phyloP scores from a whole-genome alignment of 2,797 vertebrate genomes.

The Heteromormyrus szaboi region DNA sequence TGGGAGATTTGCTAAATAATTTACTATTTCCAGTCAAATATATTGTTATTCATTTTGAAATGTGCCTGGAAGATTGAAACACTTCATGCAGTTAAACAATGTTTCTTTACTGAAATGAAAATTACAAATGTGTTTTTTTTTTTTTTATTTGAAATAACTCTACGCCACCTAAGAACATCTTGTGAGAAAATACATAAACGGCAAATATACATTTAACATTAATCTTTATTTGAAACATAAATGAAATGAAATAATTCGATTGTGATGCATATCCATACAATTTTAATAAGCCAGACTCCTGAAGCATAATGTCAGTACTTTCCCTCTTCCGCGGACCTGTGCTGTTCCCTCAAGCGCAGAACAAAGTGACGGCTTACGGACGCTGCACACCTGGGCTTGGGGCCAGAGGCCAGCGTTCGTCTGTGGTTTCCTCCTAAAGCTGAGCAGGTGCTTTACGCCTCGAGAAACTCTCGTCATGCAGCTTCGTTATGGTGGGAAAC shows the following conservation, averaged over 20 bases:
- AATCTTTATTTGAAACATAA: neutral
- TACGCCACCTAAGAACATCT: neutral
- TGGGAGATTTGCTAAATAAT: neutral
- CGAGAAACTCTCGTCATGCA: neutral
- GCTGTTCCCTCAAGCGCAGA: neutral
- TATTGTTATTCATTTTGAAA: neutral
- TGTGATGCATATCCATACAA: neutral
- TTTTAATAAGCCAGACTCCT: neutral
- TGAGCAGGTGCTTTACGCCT: neutral
- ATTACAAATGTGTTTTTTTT: neutral
- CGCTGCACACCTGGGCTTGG: neutral
- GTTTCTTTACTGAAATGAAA: neutral
- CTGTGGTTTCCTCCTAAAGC: neutral
- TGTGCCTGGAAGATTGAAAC: slow-evolving; percentile 7
- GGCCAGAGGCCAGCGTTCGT: neutral
- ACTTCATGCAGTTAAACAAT: neutral
- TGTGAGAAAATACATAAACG: neutral
- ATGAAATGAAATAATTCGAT: neutral
- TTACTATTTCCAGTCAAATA: neutral
- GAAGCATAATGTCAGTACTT: neutral
- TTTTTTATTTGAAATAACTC: neutral
- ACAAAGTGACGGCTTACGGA: neutral
- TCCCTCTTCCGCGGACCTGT: neutral
- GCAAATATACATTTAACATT: neutral
- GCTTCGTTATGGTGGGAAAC: neutral